phyloP scores from a whole-genome alignment of 2,888 invertebrate species.

The Diogma glabrata region DNA sequence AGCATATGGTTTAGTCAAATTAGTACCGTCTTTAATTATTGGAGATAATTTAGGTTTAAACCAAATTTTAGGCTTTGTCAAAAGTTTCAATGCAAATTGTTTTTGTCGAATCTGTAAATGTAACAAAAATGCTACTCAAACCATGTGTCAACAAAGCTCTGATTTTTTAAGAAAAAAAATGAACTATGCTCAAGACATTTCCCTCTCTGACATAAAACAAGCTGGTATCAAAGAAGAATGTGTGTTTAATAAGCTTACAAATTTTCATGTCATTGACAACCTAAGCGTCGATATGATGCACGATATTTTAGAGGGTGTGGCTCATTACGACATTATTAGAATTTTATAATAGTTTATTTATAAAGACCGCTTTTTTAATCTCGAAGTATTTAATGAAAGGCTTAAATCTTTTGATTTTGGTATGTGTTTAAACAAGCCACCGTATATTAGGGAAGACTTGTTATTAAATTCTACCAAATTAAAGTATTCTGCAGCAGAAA shows the following conservation, averaged over 20 bases:
- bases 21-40: background rate
- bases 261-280: background rate
- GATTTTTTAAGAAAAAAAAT: background rate
- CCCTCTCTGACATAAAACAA: background rate
- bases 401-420: background rate
- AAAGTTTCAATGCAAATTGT: background rate
- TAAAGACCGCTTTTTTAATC: background rate
- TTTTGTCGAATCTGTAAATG: background rate
- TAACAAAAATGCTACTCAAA: background rate
- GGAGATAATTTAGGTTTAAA: conserved; percentile 1
- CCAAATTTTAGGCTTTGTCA: background rate
- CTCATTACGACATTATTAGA: background rate
- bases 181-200: background rate
- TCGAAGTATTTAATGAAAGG: background rate
- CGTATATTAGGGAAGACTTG: background rate
- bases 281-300: background rate
- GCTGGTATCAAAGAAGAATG: background rate
- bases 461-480: background rate
- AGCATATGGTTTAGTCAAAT: background rate
- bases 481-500: background rate
- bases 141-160: background rate
- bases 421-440: background rate
- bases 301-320: background rate
- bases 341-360: background rate
- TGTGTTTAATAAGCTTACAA: background rate